These are phyloP conservation scores for Tachina fera DNA, from an alignment of 2,888 invertebrate species.

Conservation along the genomic window DNA sequence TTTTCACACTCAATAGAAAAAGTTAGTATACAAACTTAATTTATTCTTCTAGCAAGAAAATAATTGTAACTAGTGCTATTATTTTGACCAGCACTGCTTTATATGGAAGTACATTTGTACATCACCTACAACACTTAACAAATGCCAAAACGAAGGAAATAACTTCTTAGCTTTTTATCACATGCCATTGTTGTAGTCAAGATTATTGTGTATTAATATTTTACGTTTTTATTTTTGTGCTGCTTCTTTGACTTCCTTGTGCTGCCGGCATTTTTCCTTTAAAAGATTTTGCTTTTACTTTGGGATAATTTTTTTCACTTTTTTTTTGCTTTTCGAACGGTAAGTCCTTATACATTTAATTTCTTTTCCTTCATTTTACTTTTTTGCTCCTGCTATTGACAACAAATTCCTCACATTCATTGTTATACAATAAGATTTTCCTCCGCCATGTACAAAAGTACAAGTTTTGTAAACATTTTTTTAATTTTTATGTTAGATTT, in stretches of 20 bases:
- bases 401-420: slow-evolving; percentile 63
- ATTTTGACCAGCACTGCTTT: no score
- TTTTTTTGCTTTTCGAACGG: slow-evolving; percentile 51
- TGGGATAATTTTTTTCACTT: background rate
- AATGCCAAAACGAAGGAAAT: slow-evolving; percentile 47
- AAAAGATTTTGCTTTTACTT: slow-evolving; percentile 51
- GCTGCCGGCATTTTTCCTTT: slow-evolving; percentile 60
- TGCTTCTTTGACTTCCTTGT: slow-evolving; percentile 41
- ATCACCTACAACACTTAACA: slow-evolving; percentile 43
- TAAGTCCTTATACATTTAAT: slow-evolving; percentile 61
- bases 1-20: no score
- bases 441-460: slow-evolving; percentile 14
- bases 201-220: slow-evolving; percentile 64
- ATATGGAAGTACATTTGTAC: slow-evolving; percentile 2
- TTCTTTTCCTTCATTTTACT: slow-evolving; percentile 13
- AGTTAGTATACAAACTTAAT: no score
- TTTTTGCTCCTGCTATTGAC: slow-evolving; percentile 60
- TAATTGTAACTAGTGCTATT: no score
- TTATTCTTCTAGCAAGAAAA: no score
- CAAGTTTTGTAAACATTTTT: slow-evolving; percentile 40
- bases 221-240: slow-evolving; percentile 32
- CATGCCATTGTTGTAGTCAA: slow-evolving; percentile 61
- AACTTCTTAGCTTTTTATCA: slow-evolving; percentile 63
- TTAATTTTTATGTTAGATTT: slow-evolving; percentile 61
- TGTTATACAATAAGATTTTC: slow-evolving; percentile 43